Evolutionary conservation across 1,140 invertebrate species (phyloP), one percentile per base, ranked within the genome.

Genomic region (Drosophila obscura): DNA sequence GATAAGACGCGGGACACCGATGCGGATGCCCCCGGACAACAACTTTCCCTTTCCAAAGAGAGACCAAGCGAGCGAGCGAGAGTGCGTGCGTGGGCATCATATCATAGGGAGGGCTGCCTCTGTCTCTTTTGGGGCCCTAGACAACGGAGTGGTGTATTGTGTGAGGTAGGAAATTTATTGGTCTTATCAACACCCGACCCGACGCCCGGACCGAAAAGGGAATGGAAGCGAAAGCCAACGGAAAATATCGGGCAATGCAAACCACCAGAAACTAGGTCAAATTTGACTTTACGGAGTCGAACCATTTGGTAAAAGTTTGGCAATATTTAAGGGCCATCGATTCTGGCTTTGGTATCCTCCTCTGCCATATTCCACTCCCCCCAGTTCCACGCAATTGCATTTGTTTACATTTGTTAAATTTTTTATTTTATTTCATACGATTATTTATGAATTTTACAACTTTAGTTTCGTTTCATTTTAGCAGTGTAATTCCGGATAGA

Each of bases 111-210:
- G 75, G 65, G 61, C 50, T 43, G 58, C 66, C 50, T 52, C 57
- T 51, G 57, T 39, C 51, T 15, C 9, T 15, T 26, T 35, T 9
- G 24, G 19, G 72, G 69, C 82, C 82, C 82, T 87, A 87, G 74
- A 82, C 83, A 88, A 87, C 78, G 50, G 78, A 82, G 60, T 75
- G 67, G 31, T 68, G 75, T 55, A 74, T 87, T 87, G 82, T 88
- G 82, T 80, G 83, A 82, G 82, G 82, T 87, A 88, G 83, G 83
- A 88, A 87, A 87, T 87, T 87, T 87, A 82, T 88, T 24, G 82
- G 57, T 76, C 74, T 88, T 87, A 88, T 87, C 82, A 82, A 59
- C 44, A 64, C 35, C 45, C 39, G 49, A 73, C 48, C 44, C 44
- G 67, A 61, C 58, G 57, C 26, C 1, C 26, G 26, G 4, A 39